Conservation (phyloP, 2,888 invertebrate species). For the Limnephilus marmoratus region DNA sequence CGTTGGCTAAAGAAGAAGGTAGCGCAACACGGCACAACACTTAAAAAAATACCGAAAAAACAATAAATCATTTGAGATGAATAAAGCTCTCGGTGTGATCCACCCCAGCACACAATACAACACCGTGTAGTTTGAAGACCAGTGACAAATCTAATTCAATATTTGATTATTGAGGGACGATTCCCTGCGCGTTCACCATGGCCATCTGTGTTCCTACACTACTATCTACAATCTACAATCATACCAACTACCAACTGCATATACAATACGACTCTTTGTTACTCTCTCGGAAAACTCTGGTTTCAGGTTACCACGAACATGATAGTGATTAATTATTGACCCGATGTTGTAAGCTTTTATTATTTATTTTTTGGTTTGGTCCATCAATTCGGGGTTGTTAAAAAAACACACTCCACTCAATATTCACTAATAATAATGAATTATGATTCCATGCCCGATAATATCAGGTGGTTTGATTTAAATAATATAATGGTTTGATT, state of each 20-base stretch:
- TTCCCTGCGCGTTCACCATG: conserved; percentile 28
- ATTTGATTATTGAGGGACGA: conserved; percentile 53
- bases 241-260: not conserved
- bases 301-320: not conserved
- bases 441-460: too few relatives aligned
- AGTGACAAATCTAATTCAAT: conserved; percentile 63
- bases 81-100: conserved; percentile 33
- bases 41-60: too few relatives aligned
- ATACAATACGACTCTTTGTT: not conserved
- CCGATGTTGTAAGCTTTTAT: not conserved
- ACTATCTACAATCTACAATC: not conserved
- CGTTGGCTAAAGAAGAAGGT: too few relatives aligned
- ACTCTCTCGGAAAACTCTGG: not conserved
- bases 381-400: not conserved
- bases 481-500: too few relatives aligned
- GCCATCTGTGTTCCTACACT: conserved; percentile 54
- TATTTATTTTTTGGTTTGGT: not conserved
- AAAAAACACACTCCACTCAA: too few relatives aligned
- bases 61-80: not conserved
- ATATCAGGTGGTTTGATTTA: too few relatives aligned
- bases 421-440: too few relatives aligned
- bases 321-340: not conserved
- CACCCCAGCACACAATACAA: conserved; percentile 31
- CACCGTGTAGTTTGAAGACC: conserved; percentile 30
- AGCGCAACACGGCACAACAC: too few relatives aligned